Base-by-base conservation (phyloP, 2,888 invertebrate genomes). In the Erebia palarica region DNA sequence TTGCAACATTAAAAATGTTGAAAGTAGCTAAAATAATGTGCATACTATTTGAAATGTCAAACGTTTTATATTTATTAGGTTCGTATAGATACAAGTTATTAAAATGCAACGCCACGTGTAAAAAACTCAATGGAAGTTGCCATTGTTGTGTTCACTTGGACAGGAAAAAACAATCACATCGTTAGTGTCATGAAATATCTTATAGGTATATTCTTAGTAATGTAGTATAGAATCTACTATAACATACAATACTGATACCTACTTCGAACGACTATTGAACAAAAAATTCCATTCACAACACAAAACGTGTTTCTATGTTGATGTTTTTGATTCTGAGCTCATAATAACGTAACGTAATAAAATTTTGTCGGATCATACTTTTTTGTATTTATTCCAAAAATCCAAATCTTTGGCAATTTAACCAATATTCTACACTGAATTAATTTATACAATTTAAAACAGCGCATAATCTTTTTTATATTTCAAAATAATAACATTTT, bases 121-220 rank as follows among this genome's bases (percentile, higher is more conserved):
- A 10, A 60, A 42, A 60, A 60, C 14, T 42, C 42, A 60, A n/a
- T 60, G 42, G 42, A 60, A 60, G 21, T 57, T 21, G 18, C 13
- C 13, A 27, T 57, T 11, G 4, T 10, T 13, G 14, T 14, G 11
- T 60, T 60, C n/a, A 42, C 3, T 21, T 21, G 21, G 49, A 49
- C 47, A 49, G 49, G 63, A 63, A 63, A 61, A 61, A 63, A 57
- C 21, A 57, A 57, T 11, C n/a, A 18, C 27, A 27, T 58, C 14
- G 8, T 58, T 58, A 58, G 14, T 13, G 55, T 55, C 57, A 14
- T 58, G 57, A 58, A 27, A 58, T 27, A 13, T 27, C 3, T 18
- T 57, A 57, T 58, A 18, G 14, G 1, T 11, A 16, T 42, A 16
- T 60, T 3, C 18, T 18, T 47, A 47, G 49, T 4, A 63, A 3